Percentiles rank a stretch among this genome's conserved stretches.
phyloP scores from a whole-genome alignment of 2,113 vertebrate genomes.

The Nesoenas mayeri region DNA sequence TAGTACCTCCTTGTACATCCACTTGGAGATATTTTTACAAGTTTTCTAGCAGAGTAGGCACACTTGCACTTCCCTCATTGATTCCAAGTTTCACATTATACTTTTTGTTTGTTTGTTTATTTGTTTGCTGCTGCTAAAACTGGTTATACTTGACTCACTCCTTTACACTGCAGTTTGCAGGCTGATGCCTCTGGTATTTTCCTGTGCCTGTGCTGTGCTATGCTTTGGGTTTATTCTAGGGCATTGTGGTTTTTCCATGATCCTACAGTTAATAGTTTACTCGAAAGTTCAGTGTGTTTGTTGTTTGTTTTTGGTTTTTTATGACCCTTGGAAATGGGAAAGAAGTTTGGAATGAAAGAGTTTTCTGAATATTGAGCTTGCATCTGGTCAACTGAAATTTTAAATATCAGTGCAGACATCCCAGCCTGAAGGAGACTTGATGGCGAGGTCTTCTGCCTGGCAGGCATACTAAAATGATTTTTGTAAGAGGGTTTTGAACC shows the following conservation, averaged over 20 bases:
- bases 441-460: background rate
- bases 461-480: background rate
- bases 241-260: background rate
- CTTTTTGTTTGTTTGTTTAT: background rate
- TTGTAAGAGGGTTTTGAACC: background rate
- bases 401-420: background rate
- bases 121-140: background rate
- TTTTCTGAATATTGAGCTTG: background rate
- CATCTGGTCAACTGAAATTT: background rate
- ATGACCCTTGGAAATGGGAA: background rate
- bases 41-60: background rate
- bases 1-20: background rate
- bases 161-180: background rate
- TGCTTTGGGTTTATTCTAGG: background rate
- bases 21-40: background rate
- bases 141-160: background rate
- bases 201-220: accelerated
- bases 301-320: background rate
- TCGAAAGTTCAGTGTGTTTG: background rate
- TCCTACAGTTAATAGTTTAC: background rate
- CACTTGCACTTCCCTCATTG: background rate
- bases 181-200: background rate
- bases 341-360: background rate
- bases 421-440: background rate
- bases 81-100: background rate